Conservation (phyloP, 2,113 vertebrate genomes). For the Polypterus bichir region DNA sequence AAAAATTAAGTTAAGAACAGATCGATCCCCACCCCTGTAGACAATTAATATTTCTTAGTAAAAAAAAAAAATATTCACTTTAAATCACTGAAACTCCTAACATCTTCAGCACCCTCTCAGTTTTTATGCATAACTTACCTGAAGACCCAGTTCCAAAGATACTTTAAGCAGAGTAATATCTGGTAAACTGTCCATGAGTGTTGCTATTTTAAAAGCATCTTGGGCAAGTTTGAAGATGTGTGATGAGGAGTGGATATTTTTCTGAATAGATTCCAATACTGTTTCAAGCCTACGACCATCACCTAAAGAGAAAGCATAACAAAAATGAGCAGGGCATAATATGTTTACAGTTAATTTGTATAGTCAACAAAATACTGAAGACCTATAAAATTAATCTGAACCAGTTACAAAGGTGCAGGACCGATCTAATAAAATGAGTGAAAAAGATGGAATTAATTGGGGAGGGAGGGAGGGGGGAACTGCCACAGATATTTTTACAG, state of each 20-base stretch:
- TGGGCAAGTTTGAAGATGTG: conserved; percentile 87
- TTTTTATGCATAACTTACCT: conserved; percentile 35
- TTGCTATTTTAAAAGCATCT: conserved; percentile 75
- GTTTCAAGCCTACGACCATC: conserved; percentile 88
- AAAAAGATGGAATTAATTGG: neutral
- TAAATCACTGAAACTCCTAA: too few species aligned
- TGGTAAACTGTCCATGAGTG: conserved; percentile 68
- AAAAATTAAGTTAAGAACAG: too few species aligned
- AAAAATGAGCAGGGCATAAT: neutral
- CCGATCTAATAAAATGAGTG: too few species aligned
- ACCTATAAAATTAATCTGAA: too few species aligned
- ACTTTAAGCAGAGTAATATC: conserved; percentile 73
- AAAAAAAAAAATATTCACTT: too few species aligned
- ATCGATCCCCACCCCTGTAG: too few species aligned
- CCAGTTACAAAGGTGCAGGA: too few species aligned
- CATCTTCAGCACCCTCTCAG: too few species aligned
- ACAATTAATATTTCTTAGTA: too few species aligned
- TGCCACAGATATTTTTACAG: too few species aligned
- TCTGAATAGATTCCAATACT: conserved; percentile 74
- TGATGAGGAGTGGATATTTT: conserved; percentile 82
- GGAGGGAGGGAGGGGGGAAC: neutral
- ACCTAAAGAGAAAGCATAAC: conserved; percentile 43
- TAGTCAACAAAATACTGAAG: too few species aligned
- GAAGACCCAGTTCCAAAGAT: conserved; percentile 66
- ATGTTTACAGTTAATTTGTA: too few species aligned